phyloP scores from a whole-genome alignment of 2,113 vertebrate species.

The Petroica traversi region DNA sequence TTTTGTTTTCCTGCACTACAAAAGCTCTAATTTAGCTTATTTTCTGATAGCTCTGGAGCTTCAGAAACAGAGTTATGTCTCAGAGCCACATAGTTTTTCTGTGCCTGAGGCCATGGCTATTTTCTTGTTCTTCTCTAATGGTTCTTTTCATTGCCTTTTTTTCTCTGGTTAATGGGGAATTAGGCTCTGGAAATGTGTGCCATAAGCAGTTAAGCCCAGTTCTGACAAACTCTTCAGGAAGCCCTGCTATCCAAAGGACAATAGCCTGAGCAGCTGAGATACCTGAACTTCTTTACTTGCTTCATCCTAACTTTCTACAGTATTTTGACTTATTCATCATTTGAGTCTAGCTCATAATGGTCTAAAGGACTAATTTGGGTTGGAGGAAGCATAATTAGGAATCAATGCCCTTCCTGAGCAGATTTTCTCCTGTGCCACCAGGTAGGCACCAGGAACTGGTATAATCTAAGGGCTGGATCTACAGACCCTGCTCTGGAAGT shows the following conservation, averaged over 20 bases:
- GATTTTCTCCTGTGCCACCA: neutral
- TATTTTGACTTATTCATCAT: neutral
- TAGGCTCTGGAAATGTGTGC: neutral
- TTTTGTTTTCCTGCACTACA: neutral
- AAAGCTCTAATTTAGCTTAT: slow-evolving; percentile 4
- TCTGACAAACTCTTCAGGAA: neutral
- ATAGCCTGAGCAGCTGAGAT: neutral
- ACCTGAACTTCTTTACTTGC: neutral
- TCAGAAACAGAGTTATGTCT: neutral
- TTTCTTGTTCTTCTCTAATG: neutral
- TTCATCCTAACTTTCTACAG: neutral
- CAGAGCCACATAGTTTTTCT: neutral
- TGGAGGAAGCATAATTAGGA: neutral
- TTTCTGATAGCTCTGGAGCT: neutral
- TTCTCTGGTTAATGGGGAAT: neutral
- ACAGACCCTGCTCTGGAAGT: neutral
- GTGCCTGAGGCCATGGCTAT: neutral
- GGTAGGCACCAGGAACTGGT: neutral
- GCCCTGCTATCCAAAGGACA: neutral
- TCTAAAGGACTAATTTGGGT: neutral
- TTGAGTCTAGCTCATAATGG: neutral
- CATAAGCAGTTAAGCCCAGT: neutral
- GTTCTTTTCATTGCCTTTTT: neutral
- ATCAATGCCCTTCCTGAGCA: neutral
- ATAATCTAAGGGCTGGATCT: neutral